These are phyloP conservation scores for Celastrina argiolus DNA, from an alignment of 2,888 invertebrate genomes.

Conservation along the genomic window DNA sequence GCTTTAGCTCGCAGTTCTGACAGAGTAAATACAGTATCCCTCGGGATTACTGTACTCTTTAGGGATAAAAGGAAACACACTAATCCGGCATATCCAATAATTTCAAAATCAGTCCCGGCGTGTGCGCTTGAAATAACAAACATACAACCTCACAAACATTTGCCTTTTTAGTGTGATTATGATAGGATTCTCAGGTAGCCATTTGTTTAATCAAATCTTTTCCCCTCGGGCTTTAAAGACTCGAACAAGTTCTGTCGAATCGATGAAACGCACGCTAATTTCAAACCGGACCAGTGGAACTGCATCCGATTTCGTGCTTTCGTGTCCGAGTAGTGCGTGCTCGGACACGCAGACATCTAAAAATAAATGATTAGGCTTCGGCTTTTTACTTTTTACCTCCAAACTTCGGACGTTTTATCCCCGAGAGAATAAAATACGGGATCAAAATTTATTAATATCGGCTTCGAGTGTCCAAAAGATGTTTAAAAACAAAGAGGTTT, in stretches of 20 bases:
- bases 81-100: no score
- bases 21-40: no score
- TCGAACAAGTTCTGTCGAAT: background rate
- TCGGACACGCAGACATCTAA: constrained; percentile 8
- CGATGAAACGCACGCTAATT: constrained; percentile 7
- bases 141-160: no score
- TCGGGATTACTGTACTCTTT: no score
- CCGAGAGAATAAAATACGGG: background rate
- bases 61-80: no score
- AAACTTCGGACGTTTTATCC: background rate
- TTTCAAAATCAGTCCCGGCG: no score
- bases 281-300: constrained; percentile 8
- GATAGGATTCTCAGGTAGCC: background rate
- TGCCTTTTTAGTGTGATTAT: background rate
- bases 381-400: background rate
- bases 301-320: constrained; percentile 9
- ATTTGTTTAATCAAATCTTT: background rate
- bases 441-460: background rate
- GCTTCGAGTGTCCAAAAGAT: background rate
- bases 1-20: no score
- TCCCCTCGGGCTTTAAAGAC: background rate
- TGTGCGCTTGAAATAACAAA: no score
- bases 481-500: background rate
- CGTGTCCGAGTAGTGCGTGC: background rate
- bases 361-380: constrained; percentile 1